A percentile compares a stretch with the other conserved stretches of the same genome.
Conservation (phyloP, 2,888 invertebrate genomes). For the Dryococelus australis region DNA sequence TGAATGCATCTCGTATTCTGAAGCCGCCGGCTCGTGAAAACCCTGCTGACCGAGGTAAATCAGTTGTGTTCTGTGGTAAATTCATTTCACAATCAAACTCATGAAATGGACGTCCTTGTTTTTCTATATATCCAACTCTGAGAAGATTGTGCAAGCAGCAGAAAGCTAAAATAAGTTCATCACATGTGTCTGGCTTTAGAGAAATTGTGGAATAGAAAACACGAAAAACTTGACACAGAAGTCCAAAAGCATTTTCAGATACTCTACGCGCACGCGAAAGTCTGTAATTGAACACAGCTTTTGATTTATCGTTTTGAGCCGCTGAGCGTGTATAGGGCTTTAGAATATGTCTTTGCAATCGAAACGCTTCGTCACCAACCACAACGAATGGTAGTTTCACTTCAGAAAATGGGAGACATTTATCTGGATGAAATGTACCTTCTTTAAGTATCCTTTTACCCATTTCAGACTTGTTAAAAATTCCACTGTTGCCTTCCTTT, state of each 20-base stretch:
- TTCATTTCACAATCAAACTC: no score
- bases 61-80: background rate
- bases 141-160: constrained; percentile 25
- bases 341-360: constrained; percentile 26
- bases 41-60: no score
- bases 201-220: constrained; percentile 30
- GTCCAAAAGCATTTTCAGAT: background rate
- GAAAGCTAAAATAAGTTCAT: constrained; percentile 6
- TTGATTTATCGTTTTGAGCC: constrained; percentile 20
- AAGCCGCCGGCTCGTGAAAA: no score
- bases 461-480: background rate
- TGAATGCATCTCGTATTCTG: no score
- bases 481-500: constrained; percentile 34
- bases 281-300: constrained; percentile 31
- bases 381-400: constrained; percentile 25
- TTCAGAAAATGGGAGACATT: constrained; percentile 17
- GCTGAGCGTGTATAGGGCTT: constrained; percentile 22
- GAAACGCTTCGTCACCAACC: constrained; percentile 26
- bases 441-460: background rate
- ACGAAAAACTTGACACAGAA: constrained; percentile 30
- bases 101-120: background rate
- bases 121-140: background rate
- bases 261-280: constrained; percentile 7
- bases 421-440: constrained; percentile 16
- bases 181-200: constrained; percentile 32